Conservation (phyloP, 2,113 vertebrate genomes). For the Xiphophorus maculatus region DNA sequence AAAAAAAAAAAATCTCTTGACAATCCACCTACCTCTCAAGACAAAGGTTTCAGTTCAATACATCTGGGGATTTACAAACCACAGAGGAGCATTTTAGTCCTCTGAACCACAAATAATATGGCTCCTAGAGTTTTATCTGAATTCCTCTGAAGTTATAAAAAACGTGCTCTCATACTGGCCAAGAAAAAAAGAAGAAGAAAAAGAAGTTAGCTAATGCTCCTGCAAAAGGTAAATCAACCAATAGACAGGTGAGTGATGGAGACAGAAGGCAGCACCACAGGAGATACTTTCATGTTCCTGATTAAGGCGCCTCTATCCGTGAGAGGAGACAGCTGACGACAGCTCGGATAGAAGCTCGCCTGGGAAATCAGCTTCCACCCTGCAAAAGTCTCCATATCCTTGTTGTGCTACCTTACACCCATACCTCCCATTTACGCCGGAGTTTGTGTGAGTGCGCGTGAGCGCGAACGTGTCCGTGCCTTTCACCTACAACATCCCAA, state of each 20-base stretch:
- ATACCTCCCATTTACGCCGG: conserved; percentile 23
- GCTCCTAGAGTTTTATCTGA: background rate
- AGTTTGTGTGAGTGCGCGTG: background rate
- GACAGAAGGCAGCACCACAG: conserved; percentile 61
- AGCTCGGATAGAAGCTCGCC: conserved; percentile 68
- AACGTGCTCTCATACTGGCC: conserved; percentile 19
- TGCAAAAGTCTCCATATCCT: conserved; percentile 52
- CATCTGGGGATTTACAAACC: conserved; percentile 15
- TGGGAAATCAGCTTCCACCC: conserved; percentile 73
- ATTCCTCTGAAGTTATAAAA: conserved; percentile 5
- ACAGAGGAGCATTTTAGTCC: background rate
- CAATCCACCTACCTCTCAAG: conserved; percentile 2
- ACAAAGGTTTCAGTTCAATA: conserved; percentile 2
- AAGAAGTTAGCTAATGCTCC: conserved; percentile 16
- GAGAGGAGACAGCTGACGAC: conserved; percentile 65
- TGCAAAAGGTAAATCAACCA: conserved; percentile 50
- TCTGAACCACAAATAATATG: conserved; percentile 13
- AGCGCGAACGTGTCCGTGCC: background rate
- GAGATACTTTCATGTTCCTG: conserved; percentile 73
- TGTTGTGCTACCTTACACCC: conserved; percentile 48
- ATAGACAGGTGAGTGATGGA: conserved; percentile 55
- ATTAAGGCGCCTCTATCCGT: conserved; percentile 64
- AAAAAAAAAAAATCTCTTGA: conserved; percentile 1
- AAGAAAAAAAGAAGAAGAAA: background rate
- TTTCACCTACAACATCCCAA: conserved; percentile 42